Percentiles rank a stretch among this genome's conserved stretches.
phyloP scores from a whole-genome alignment of 2,888 invertebrate species.

The Camponotus fellah region DNA sequence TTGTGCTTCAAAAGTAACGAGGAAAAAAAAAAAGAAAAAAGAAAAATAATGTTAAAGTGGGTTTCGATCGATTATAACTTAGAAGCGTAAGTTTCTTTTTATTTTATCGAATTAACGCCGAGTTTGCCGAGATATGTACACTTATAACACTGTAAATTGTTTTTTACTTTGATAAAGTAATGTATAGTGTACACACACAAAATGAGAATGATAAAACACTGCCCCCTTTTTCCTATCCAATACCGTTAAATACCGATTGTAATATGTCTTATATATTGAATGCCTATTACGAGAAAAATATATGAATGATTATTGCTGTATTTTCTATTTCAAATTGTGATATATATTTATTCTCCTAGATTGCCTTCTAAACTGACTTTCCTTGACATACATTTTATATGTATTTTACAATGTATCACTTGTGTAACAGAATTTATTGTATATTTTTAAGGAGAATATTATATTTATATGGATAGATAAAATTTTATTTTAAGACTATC shows the following conservation, averaged over 20 bases:
- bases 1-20: background rate
- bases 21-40: background rate
- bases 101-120: conserved; percentile 46
- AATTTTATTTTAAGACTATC: background rate
- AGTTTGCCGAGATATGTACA: conserved; percentile 64
- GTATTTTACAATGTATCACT: background rate
- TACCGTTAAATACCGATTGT: conserved; percentile 53
- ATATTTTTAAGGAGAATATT: background rate
- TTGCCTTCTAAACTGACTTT: background rate
- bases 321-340: conserved; percentile 47
- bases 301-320: conserved; percentile 60
- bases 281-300: conserved; percentile 74
- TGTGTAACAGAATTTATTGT: background rate
- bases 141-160: conserved; percentile 67
- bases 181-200: conserved; percentile 65
- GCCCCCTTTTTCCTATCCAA: conserved; percentile 60
- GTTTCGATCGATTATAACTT: conserved; percentile 57
- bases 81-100: conserved; percentile 48
- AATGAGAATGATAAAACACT: conserved; percentile 61
- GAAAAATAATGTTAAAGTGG: background rate
- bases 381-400: background rate
- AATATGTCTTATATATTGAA: conserved; percentile 68
- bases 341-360: conserved; percentile 23
- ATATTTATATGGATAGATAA: background rate
- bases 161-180: conserved; percentile 74